These are phyloP conservation scores for Blennius ocellaris DNA, from an alignment of 2,113 vertebrate genomes.

Conservation along the genomic window DNA sequence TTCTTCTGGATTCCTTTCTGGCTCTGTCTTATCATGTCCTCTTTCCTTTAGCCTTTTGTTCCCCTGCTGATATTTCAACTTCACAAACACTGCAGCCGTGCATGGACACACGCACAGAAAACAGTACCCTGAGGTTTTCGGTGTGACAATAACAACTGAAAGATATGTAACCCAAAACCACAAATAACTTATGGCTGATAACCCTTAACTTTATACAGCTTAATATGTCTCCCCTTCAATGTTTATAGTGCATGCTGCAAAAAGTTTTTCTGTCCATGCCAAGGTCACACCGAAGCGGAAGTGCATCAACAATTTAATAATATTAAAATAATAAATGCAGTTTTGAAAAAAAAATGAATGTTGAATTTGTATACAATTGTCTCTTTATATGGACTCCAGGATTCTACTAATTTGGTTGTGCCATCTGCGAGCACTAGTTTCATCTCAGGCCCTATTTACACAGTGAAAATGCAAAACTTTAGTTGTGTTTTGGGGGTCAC, in stretches of 20 bases:
- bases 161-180: background rate
- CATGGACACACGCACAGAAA: slow-evolving; percentile 2
- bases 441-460: background rate
- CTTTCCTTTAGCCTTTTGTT: slow-evolving; percentile 50
- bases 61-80: slow-evolving; percentile 33
- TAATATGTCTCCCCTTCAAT: background rate
- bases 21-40: slow-evolving; percentile 28
- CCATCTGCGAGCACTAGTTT: background rate
- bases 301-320: too few species aligned
- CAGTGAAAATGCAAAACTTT: background rate
- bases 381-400: background rate
- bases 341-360: too few species aligned
- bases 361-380: too few species aligned
- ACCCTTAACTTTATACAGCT: background rate
- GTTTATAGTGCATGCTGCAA: background rate
- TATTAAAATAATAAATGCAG: too few species aligned
- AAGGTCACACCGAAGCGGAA: too few species aligned
- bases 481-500: too few species aligned
- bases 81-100: background rate
- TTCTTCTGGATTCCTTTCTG: slow-evolving; percentile 51
- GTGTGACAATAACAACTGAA: background rate
- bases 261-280: too few species aligned
- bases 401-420: background rate
- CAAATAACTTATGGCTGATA: background rate
- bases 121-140: background rate